Percentiles rank a stretch among this genome's conserved stretches.
Evolutionary conservation across 2,113 vertebrate species (phyloP).

Genomic region (Nyctereutes procyonoides): DNA sequence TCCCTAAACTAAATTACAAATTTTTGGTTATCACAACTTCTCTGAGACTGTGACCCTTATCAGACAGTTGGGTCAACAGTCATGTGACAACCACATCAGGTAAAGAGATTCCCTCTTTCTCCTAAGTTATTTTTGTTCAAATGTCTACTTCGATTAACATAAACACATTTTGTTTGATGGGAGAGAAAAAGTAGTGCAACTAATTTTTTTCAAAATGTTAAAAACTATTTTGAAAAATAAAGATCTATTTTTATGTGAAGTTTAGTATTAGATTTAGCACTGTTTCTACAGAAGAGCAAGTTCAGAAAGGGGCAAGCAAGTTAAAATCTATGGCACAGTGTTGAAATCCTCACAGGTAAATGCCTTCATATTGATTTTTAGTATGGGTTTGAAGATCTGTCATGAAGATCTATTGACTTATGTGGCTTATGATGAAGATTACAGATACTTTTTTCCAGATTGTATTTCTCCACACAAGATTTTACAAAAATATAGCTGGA

Average conservation of each 20-base stretch:
- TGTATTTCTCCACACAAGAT: conserved; percentile 57
- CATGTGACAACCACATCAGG: neutral
- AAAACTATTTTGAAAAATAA: conserved; percentile 26
- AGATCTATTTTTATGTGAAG: neutral
- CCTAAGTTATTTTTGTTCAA: neutral
- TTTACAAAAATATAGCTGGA: conserved; percentile 65
- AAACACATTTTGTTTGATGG: neutral
- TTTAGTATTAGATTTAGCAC: conserved; percentile 5
- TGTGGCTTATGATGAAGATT: conserved; percentile 62
- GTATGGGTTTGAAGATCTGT: conserved; percentile 71
- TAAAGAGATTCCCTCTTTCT: neutral
- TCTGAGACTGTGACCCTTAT: neutral
- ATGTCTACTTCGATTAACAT: neutral
- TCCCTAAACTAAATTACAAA: neutral
- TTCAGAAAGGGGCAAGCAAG: conserved; percentile 42
- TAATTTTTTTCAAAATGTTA: neutral
- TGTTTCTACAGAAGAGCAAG: conserved; percentile 32
- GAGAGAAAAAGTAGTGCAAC: neutral
- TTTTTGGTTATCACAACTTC: neutral
- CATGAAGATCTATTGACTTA: conserved; percentile 79
- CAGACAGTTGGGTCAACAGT: neutral
- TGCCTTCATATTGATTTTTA: conserved; percentile 80
- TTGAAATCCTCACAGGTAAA: conserved; percentile 75
- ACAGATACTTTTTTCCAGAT: conserved; percentile 65
- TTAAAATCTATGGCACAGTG: conserved; percentile 66